Evolutionary conservation across 2,113 vertebrate genomes (phyloP).

Genomic region (Poeciliopsis retropinna): DNA sequence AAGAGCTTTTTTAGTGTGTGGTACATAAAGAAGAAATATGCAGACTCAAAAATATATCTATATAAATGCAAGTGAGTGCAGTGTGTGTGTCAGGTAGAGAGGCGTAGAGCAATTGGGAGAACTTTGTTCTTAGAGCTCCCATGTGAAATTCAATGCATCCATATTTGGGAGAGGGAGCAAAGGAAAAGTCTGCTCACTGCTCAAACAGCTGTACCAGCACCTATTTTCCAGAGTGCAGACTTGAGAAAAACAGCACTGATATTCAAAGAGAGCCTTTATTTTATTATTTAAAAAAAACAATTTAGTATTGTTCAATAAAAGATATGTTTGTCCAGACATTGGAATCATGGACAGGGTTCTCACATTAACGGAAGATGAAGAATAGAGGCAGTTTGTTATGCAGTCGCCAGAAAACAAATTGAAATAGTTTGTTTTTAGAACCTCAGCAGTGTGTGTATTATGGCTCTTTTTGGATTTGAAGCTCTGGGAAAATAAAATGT

Average conservation of each 20-base stretch:
- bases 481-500: not conserved
- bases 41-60: not conserved
- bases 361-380: too few species aligned
- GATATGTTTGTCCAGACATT: not conserved
- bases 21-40: constrained; percentile 55
- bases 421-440: not conserved
- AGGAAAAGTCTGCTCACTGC: constrained; percentile 34
- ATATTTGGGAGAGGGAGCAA: constrained; percentile 54
- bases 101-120: constrained; percentile 47
- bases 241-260: constrained; percentile 26
- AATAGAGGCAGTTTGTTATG: not conserved
- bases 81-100: constrained; percentile 5
- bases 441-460: too few species aligned
- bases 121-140: constrained; percentile 55
- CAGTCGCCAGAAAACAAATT: not conserved
- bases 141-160: constrained; percentile 62
- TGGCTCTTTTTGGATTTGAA: too few species aligned
- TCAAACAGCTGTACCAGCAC: constrained; percentile 40
- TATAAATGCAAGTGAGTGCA: constrained; percentile 9
- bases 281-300: not conserved
- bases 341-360: too few species aligned
- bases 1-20: constrained; percentile 38
- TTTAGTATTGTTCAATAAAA: not conserved
- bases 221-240: constrained; percentile 29
- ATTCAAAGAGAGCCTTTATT: constrained; percentile 8